Conservation (phyloP, 2,113 vertebrate genomes). For the Spea multiplicata region DNA sequence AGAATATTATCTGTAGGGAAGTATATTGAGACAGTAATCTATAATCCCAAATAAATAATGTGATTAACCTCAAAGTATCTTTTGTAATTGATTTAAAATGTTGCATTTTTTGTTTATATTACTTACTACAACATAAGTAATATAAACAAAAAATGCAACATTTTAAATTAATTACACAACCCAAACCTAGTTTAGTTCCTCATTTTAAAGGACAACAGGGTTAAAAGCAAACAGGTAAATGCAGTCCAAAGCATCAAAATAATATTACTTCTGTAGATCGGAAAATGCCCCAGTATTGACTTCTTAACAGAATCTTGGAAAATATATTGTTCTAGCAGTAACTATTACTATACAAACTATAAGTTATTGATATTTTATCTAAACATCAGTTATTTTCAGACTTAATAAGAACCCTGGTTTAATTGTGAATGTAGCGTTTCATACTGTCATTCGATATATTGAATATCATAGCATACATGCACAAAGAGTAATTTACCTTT, state of each 20-base stretch:
- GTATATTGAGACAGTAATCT: neutral
- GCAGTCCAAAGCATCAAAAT: no score
- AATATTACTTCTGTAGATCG: no score
- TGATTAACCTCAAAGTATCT: neutral
- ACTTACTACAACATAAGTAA: neutral
- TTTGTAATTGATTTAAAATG: neutral
- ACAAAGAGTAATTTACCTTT: slow-evolving; percentile 23
- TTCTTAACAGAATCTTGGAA: no score
- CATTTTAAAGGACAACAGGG: no score
- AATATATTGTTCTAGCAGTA: no score
- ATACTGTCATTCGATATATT: neutral
- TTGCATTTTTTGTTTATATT: neutral
- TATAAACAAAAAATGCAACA: neutral
- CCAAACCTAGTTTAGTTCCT: no score
- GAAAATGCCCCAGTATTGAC: no score
- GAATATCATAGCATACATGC: neutral
- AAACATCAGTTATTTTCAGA: no score
- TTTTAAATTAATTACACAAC: neutral
- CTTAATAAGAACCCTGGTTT: no score
- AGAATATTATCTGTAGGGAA: slow-evolving; percentile 12
- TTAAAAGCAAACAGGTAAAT: no score
- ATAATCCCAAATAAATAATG: neutral
- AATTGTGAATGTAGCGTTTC: neutral
- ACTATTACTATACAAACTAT: neutral
- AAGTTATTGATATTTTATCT: neutral